Percentiles rank a stretch among this genome's conserved stretches.
Evolutionary conservation across 2,113 vertebrate genomes (phyloP).

Genomic region (Albula goreensis): DNA sequence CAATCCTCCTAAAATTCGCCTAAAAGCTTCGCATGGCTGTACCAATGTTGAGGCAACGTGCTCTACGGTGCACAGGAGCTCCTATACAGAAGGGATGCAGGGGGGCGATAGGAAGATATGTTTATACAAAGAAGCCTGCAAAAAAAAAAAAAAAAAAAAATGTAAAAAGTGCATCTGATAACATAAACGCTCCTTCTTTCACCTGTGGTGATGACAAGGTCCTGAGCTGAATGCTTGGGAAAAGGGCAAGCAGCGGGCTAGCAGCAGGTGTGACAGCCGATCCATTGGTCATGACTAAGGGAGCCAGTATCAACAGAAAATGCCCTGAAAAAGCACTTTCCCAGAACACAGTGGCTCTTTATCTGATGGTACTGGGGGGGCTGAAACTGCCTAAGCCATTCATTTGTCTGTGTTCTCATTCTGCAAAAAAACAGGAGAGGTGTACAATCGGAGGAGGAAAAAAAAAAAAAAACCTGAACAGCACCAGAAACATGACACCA

Average conservation of each 20-base stretch:
- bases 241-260: neutral
- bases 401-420: neutral
- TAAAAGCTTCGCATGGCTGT: neutral
- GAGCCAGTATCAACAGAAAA: neutral
- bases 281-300: neutral
- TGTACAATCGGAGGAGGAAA: neutral
- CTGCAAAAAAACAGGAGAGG: neutral
- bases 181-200: neutral
- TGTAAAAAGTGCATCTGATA: neutral
- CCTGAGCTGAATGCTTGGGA: neutral
- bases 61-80: neutral
- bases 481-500: neutral
- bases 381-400: neutral
- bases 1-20: neutral
- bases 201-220: slow-evolving; percentile 13
- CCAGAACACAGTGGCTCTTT: slow-evolving; percentile 14
- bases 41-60: neutral
- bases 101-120: neutral
- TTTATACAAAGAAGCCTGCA: neutral
- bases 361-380: neutral
- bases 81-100: neutral
- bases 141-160: neutral
- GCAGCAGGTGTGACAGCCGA: neutral
- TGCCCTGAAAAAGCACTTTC: neutral
- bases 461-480: neutral